These are phyloP conservation scores for Chrysolina americana DNA, from an alignment of 2,888 invertebrate genomes.

Conservation along the genomic window DNA sequence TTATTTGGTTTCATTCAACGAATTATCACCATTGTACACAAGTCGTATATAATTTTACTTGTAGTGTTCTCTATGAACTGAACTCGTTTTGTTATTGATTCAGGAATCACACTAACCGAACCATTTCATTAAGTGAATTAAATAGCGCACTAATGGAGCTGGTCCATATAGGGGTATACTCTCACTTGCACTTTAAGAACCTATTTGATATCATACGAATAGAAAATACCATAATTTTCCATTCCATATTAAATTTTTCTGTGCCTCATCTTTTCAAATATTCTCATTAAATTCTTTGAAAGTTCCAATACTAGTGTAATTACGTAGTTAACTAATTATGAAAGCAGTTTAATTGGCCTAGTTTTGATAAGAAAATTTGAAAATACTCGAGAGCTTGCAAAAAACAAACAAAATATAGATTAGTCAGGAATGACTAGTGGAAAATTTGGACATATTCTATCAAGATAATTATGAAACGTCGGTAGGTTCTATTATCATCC, in stretches of 20 bases:
- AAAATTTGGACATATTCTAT: no score
- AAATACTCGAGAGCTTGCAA: no score
- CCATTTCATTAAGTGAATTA: neutral
- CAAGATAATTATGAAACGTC: no score
- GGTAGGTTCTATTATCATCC: no score
- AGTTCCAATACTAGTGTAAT: no score
- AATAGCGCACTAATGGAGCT: neutral
- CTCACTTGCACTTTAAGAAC: no score
- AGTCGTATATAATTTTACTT: constrained; percentile 8
- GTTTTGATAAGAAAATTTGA: no score
- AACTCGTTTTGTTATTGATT: constrained; percentile 22
- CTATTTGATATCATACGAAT: neutral
- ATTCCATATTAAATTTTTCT: neutral
- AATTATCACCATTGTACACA: constrained; percentile 22
- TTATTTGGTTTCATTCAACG: constrained; percentile 22
- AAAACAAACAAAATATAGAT: no score
- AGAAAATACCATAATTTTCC: neutral
- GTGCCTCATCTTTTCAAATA: neutral
- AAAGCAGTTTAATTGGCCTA: no score
- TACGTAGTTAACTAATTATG: no score
- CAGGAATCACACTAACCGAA: constrained; percentile 23
- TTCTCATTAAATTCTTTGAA: no score
- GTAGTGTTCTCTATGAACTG: constrained; percentile 16
- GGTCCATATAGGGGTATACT: neutral
- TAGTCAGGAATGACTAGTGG: no score